Conservation (phyloP, 2,113 vertebrate species). For the Mus pahari region DNA sequence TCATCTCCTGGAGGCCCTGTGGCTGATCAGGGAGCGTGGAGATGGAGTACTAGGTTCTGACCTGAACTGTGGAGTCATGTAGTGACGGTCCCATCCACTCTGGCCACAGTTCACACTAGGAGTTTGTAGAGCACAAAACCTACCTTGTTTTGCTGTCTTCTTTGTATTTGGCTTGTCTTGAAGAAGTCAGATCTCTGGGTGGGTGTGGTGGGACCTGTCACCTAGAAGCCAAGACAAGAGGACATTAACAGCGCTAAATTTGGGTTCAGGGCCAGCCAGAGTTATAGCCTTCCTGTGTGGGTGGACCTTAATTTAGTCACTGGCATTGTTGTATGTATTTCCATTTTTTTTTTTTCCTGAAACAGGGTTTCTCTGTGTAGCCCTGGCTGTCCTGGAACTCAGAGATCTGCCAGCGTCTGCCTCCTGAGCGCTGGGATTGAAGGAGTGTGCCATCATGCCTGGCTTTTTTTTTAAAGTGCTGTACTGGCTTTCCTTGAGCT, state of each 20-base stretch:
- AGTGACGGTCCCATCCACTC: background rate
- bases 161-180: background rate
- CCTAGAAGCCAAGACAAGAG: background rate
- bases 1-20: background rate
- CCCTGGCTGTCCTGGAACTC: background rate
- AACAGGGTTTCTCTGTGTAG: background rate
- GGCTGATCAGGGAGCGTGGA: background rate
- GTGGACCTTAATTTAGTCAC: background rate
- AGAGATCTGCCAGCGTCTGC: background rate
- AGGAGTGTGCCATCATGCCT: background rate
- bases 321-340: background rate
- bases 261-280: background rate
- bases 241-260: too few relatives aligned
- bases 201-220: background rate
- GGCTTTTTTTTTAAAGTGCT: too few relatives aligned
- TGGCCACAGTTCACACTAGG: background rate
- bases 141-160: background rate
- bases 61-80: background rate
- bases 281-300: background rate
- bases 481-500: accelerated
- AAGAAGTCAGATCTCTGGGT: background rate
- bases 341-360: background rate
- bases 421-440: background rate
- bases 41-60: background rate
- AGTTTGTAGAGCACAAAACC: background rate